Percentiles rank a stretch among this genome's conserved stretches.
Evolutionary conservation across 2,888 invertebrate species (phyloP).

Genomic region (Pammene fasciana): DNA sequence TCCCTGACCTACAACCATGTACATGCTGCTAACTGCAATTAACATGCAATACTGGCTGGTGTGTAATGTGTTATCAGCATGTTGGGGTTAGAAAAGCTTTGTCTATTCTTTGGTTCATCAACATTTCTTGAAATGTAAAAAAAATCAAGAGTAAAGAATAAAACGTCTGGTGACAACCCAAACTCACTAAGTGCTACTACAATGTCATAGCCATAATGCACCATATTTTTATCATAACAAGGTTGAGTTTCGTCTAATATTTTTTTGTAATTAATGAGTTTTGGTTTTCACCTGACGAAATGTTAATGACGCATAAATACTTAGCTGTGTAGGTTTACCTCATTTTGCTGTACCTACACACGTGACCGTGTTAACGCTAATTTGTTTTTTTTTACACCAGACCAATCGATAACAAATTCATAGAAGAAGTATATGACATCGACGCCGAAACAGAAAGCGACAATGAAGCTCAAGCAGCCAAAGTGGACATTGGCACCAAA

Average conservation of each 20-base stretch:
- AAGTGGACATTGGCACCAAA: constrained; percentile 91
- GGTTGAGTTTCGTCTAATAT: too few species aligned
- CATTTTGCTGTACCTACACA: background rate
- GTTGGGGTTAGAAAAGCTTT: background rate
- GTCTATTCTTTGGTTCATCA: background rate
- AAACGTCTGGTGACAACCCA: too few species aligned
- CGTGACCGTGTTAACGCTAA: background rate
- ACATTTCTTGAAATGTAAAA: background rate
- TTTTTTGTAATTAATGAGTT: too few species aligned
- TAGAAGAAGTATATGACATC: constrained; percentile 94
- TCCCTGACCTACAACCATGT: background rate
- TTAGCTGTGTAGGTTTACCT: background rate
- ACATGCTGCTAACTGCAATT: background rate
- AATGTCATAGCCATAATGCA: too few species aligned
- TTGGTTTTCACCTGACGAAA: too few species aligned
- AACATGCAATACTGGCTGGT: background rate
- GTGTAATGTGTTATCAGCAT: background rate
- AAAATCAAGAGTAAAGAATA: background rate
- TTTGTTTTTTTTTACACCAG: constrained; percentile 52
- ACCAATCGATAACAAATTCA: constrained; percentile 68
- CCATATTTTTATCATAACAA: too few species aligned
- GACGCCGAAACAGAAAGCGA: constrained; percentile 93
- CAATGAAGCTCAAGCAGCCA: constrained; percentile 87
- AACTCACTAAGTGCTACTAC: too few species aligned
- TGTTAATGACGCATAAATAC: too few species aligned